Base-by-base conservation (phyloP, 2,888 invertebrate genomes). In the Metopia argyrocephala region DNA sequence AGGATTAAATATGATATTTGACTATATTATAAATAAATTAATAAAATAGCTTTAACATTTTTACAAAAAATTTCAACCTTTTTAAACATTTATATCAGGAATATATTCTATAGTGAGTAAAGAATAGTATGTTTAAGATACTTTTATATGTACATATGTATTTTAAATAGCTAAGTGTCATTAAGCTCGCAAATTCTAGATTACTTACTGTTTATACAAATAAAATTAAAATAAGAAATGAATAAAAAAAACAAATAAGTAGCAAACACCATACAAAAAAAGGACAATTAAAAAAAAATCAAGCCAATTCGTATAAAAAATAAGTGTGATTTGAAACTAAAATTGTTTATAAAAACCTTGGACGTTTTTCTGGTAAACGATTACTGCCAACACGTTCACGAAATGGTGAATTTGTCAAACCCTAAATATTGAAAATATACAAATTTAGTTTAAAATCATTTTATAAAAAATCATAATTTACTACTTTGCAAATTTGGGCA, bases 301-400 rank as follows among this genome's bases (percentile, higher is more conserved):
- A 83, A 82, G 62, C 75, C 69, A 82, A 78, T 79, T 76, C 56
- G 56, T 20, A 56, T 48, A 54, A 66, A 81, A 75, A 65, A 76
- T 18, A 9, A 12, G 46, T 57, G 38, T 65, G 27, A 28, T 56
- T 46, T 62, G 5, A 18, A 48, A 56, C 27, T 52, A 45, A 66
- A 65, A 65, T 20, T 65, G 5, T 54, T 56, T n/a, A 23, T 89
- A 89, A 89, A 87, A 93, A 95, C 95, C 96, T 95, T 91, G 96
- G 96, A 90, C 96, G 93, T 87, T 94, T 93, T 90, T 97, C 96
- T 84, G 95, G 94, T 87, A 96, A 92, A 80, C 96, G 94, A 89
- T 96, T 96, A 92, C 96, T 96, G 90, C 96, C 96, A 84, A 96
- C 93, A 83, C 97, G 94, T 91, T 97, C 97, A 89, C 97, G 93